phyloP scores from a whole-genome alignment of 2,888 invertebrate genomes.

The Acronicta aceris region DNA sequence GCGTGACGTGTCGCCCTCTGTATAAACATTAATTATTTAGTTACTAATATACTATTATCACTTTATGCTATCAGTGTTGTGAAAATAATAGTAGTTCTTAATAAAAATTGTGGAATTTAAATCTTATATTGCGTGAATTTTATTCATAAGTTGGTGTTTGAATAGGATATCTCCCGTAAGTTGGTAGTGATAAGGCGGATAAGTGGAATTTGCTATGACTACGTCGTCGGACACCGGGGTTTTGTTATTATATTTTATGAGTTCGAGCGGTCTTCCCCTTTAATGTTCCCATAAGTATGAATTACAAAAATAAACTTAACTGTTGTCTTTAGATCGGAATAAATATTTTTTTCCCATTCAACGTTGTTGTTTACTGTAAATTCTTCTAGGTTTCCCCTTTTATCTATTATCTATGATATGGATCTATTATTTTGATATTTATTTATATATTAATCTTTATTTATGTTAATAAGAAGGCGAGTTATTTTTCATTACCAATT shows the following conservation, averaged over 20 bases:
- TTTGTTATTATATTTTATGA: conserved; percentile 66
- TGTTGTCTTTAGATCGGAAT: conserved; percentile 7
- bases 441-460: no score
- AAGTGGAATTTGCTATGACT: conserved; percentile 83
- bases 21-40: conserved; percentile 51
- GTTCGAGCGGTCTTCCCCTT: conserved; percentile 41
- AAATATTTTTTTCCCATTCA: conserved; percentile 29
- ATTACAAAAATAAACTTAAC: conserved; percentile 5
- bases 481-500: conserved; percentile 3
- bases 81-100: conserved; percentile 44
- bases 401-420: conserved; percentile 13
- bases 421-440: no score
- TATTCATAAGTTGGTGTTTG: conserved; percentile 57
- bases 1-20: conserved; percentile 66
- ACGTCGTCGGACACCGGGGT: conserved; percentile 72
- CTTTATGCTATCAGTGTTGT: conserved; percentile 56
- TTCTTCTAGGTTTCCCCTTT: conserved; percentile 54
- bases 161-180: conserved; percentile 72
- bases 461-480: no score
- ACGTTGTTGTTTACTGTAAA: conserved; percentile 43
- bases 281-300: not conserved
- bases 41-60: conserved; percentile 52
- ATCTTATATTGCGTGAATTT: conserved; percentile 48
- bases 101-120: conserved; percentile 51
- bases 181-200: conserved; percentile 78